phyloP scores from a whole-genome alignment of 2,888 invertebrate genomes.

The Sabatieria punctata region DNA sequence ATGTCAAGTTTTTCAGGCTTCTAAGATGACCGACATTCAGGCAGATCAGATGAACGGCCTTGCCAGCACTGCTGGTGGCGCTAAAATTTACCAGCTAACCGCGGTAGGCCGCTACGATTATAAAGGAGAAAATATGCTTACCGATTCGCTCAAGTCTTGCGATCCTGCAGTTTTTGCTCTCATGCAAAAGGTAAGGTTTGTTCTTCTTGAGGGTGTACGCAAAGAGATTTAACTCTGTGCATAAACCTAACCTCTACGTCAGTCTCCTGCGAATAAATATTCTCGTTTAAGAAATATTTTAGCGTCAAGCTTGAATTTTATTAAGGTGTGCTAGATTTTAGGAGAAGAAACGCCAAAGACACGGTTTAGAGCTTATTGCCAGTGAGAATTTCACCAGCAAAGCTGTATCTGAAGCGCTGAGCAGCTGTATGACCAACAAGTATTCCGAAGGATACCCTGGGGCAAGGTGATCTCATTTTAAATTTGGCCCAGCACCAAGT shows the following conservation, averaged over 20 bases:
- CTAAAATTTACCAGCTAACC: background rate
- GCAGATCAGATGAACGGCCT: too few relatives aligned
- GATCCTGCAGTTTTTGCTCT: constrained; percentile 71
- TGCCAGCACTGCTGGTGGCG: background rate
- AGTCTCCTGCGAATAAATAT: background rate
- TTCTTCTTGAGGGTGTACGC: background rate
- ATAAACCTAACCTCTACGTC: background rate
- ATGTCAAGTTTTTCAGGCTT: too few relatives aligned
- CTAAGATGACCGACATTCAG: too few relatives aligned
- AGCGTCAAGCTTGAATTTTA: constrained; percentile 1
- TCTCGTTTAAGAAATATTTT: background rate
- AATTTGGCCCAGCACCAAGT: background rate
- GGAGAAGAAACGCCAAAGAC: constrained; percentile 65
- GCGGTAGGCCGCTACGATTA: background rate
- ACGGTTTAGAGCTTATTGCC: constrained; percentile 85
- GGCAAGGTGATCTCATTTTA: constrained; percentile 31
- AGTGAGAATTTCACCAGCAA: constrained; percentile 51
- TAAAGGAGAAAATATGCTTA: constrained; percentile 16
- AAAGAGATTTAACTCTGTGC: background rate
- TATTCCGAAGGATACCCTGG: constrained; percentile 45
- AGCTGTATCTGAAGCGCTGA: constrained; percentile 38
- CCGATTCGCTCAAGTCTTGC: constrained; percentile 42
- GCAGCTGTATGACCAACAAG: constrained; percentile 43
- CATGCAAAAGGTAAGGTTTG: constrained; percentile 43
- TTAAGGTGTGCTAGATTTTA: constrained; percentile 13